Evolutionary conservation across 2,888 invertebrate species (phyloP), one percentile per base, ranked within the genome.

Genomic region (Leptodirus hochenwartii): DNA sequence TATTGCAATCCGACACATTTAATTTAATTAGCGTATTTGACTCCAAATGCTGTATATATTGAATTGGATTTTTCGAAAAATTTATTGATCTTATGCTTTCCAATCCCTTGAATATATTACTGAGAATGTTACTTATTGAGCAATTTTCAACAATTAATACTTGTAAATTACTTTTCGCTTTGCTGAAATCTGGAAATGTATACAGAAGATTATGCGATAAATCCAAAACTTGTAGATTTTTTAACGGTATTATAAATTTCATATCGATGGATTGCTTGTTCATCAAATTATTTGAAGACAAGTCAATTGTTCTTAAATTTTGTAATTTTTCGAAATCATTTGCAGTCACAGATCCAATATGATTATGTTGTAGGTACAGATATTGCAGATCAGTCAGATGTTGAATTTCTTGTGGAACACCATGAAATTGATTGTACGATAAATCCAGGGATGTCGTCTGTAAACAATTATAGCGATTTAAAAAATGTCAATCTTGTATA

Each of bases 1-100:
- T 47, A 39, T 59, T 59, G 41, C 71, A 68, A 36, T 65, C 59
- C 37, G 64, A 68, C 14, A 72, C 47, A 39, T 70, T 66, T 6
- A 75, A 52, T 34, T 53, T 58, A 38, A 43, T 43, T 31, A 52
- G 35, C 16, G 40, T 45, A 20, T 38, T 30, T n/a, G 50, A 46
- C 17, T 33, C 35, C 11, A 49, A 42, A 20, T 37, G 38, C n/a
- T n/a, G n/a, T n/a, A n/a, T n/a, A n/a, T n/a, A n/a, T n/a, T n/a
- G n/a, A n/a, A 38, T 34, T 22, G 25, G 33, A 29, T 39, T 39
- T 9, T 32, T 15, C 2, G 39, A 37, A 15, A 39, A 22, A 33
- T 39, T 34, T 20, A 39, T 24, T 5, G 29, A 16, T 27, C 27
- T 27, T 26, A 39, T 29, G 13, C 30, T 32, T 2, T 34, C 26